Evolutionary conservation across 2,888 invertebrate genomes (phyloP), one percentile per base, ranked within the genome.

Genomic region (Himalopsyche anomala): DNA sequence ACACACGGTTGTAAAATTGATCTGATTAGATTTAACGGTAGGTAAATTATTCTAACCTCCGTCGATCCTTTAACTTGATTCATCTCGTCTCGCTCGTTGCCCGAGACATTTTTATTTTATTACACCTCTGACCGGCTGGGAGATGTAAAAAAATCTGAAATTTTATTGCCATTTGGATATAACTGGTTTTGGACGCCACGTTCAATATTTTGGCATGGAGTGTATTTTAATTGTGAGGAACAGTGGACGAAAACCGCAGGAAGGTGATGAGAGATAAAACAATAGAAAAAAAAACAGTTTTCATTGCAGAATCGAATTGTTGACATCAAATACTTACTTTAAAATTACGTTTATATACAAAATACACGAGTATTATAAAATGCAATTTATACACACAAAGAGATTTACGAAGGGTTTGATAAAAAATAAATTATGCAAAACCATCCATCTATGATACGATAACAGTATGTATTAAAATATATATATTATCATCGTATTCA

Each of bases 81-180:
- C 2, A 62, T 62, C 62, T 62, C 8, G 28, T 62, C 19, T n/a
- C 9, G 62, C 62, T 62, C 11, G 62, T 62, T 62, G 19, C 19
- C 19, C 62, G 62, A 28, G 62, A n/a, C 19, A 62, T 62, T 62
- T n/a, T 4, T 62, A 62, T 62, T 62, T 62, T 62, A 62, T 62
- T 62, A 62, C 62, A 62, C 62, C 62, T 62, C 62, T 19, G 19
- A 62, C 62, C 62, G 62, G 15, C 19, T 15, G 17, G 19, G n/a
- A 62, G n/a, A 62, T 28, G 62, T 62, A 62, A 62, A 62, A 62
- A 51, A 62, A 56, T 2, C 56, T 62, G 62, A 62, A 19, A 62
- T 62, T 62, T 62, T 62, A 62, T 62, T 62, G 62, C 62, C 8
- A 62, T 62, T 62, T 62, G 62, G 62, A 62, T 62, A 62, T 62